These are phyloP conservation scores for Diogma glabrata DNA, from an alignment of 2,888 invertebrate species.

Conservation along the genomic window DNA sequence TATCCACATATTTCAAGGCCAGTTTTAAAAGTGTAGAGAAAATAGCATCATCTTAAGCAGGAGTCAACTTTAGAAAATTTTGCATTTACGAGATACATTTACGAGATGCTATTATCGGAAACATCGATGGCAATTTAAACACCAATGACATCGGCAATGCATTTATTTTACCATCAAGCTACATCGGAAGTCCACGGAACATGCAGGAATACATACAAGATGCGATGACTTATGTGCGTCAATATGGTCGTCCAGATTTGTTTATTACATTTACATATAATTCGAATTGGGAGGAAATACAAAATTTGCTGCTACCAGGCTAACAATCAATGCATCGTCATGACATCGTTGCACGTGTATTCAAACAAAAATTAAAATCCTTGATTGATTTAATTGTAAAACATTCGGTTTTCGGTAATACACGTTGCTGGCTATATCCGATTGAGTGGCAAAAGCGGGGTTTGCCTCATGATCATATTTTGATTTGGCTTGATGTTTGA, in stretches of 20 bases:
- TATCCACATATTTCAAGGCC: too few species aligned
- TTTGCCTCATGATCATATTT: too few species aligned
- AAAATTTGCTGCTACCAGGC: not conserved
- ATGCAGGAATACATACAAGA: slow-evolving; percentile 1
- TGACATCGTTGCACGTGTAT: not conserved
- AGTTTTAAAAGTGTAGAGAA: too few species aligned
- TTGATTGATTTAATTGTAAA: too few species aligned
- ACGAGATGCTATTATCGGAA: slow-evolving; percentile 4
- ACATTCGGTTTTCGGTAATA: not conserved
- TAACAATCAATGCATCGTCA: not conserved
- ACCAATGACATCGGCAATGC: not conserved
- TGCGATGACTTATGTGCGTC: too few species aligned
- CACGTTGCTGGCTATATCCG: not conserved
- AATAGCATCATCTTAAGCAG: too few species aligned
- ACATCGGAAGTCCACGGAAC: not conserved
- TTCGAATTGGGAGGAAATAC: not conserved
- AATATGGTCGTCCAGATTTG: too few species aligned
- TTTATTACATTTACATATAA: too few species aligned
- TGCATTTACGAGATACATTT: too few species aligned
- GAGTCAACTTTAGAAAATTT: too few species aligned
- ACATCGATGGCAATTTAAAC: not conserved
- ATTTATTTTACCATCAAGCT: slow-evolving; percentile 1
- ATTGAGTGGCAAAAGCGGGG: too few species aligned
- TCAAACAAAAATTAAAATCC: not conserved
- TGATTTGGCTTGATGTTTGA: too few species aligned